These are phyloP conservation scores for Oncorhynchus kisutch DNA, from an alignment of 2,113 vertebrate genomes.

Conservation along the genomic window DNA sequence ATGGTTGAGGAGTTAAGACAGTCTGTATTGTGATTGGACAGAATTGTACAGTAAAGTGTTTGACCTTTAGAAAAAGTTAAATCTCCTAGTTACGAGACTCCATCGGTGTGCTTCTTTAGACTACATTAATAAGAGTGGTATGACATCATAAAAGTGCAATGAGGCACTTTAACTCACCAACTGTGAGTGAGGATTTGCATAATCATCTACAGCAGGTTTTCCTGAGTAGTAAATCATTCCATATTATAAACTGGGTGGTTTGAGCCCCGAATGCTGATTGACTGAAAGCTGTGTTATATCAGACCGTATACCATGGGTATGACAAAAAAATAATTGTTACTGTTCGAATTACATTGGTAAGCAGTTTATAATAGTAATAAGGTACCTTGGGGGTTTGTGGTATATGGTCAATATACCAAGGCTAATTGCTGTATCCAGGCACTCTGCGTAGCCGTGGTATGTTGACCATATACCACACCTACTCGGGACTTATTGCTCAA, in stretches of 20 bases:
- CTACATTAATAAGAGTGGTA: not conserved
- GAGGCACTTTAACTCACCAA: not conserved
- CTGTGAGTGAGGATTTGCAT: conserved; percentile 18
- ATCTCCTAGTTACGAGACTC: not conserved
- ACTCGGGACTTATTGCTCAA: too few species aligned
- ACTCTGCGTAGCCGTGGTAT: too few species aligned
- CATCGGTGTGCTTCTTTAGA: not conserved
- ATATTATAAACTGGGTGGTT: conserved; percentile 9
- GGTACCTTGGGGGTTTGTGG: too few species aligned
- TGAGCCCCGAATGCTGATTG: not conserved
- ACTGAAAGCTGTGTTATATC: too few species aligned
- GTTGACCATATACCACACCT: too few species aligned
- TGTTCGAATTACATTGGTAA: too few species aligned
- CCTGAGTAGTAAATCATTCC: conserved; percentile 39
- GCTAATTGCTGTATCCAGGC: too few species aligned
- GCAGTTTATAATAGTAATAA: too few species aligned
- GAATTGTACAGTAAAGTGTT: conserved; percentile 5
- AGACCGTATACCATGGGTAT: too few species aligned
- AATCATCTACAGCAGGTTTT: conserved; percentile 48
- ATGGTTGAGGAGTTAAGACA: not conserved
- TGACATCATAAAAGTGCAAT: not conserved
- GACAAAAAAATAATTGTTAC: too few species aligned
- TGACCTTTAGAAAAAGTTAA: not conserved
- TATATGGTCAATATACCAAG: too few species aligned
- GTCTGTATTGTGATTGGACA: not conserved